phyloP scores from a whole-genome alignment of 2,888 invertebrate species.

The Eumacrocentrus americanus region DNA sequence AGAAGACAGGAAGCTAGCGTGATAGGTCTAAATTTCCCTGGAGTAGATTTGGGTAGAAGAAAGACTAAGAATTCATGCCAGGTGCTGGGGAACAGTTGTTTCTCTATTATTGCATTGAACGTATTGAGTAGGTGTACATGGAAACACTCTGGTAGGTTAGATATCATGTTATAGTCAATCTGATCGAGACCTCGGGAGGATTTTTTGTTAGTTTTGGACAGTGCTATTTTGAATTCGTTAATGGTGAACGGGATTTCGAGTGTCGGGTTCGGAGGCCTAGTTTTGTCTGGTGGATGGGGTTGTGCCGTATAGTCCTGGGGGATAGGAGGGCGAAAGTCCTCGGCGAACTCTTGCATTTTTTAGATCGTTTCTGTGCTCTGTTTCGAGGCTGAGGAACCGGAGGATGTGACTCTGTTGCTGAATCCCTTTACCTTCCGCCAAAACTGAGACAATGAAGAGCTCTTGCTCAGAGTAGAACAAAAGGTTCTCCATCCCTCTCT shows the following conservation, averaged over 20 bases:
- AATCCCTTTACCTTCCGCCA: no score
- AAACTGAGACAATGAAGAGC: no score
- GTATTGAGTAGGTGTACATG: no score
- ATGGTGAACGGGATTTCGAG: not conserved
- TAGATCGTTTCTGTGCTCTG: no score
- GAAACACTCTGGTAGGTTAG: not conserved
- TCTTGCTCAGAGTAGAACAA: no score
- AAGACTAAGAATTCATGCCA: not conserved
- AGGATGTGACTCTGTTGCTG: no score
- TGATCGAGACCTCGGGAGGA: not conserved
- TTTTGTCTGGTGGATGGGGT: no score
- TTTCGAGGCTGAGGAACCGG: no score
- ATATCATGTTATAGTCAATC: not conserved
- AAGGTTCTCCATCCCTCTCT: not conserved
- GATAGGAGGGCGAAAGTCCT: no score
- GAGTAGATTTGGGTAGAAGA: constrained; percentile 19
- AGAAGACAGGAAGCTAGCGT: constrained; percentile 21
- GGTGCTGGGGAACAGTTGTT: not conserved
- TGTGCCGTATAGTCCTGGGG: no score
- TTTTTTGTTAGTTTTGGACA: not conserved
- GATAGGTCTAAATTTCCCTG: constrained; percentile 19
- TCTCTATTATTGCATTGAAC: not conserved
- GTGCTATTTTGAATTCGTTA: not conserved
- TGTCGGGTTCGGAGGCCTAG: no score
- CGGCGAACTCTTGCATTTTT: no score